Conservation (phyloP, 2,113 vertebrate genomes). For the Psittacula cyanocephala region DNA sequence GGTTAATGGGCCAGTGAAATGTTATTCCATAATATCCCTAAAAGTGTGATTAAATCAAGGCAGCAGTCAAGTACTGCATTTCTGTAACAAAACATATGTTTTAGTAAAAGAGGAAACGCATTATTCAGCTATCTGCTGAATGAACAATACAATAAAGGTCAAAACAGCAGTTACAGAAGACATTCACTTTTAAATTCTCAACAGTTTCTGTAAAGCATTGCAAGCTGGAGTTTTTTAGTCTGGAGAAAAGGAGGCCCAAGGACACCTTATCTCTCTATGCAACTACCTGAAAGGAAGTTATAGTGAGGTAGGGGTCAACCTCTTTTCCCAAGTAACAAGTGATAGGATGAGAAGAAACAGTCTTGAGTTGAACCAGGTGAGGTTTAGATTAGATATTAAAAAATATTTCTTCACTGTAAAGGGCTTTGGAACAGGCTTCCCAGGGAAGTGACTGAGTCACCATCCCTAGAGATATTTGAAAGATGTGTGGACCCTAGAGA, state of each 20-base stretch:
- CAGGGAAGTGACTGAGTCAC: neutral
- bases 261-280: neutral
- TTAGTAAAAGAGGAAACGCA: neutral
- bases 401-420: neutral
- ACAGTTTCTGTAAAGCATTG: neutral
- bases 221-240: neutral
- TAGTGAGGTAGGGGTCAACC: fast-evolving
- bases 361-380: neutral
- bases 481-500: fast-evolving
- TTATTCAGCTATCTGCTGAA: neutral
- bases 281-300: neutral
- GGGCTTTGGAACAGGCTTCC: neutral
- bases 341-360: neutral
- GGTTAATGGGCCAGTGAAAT: neutral
- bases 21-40: neutral
- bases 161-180: neutral
- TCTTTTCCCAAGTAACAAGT: neutral
- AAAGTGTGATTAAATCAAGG: neutral
- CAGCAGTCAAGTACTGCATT: neutral
- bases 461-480: neutral
- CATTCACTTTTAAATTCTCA: neutral
- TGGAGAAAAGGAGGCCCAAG: neutral
- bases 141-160: neutral
- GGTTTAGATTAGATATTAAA: neutral
- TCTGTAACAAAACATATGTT: neutral